Percentiles rank a stretch among this genome's conserved stretches.
phyloP scores from a whole-genome alignment of 2,888 invertebrate genomes.

The Cephus spinipes region DNA sequence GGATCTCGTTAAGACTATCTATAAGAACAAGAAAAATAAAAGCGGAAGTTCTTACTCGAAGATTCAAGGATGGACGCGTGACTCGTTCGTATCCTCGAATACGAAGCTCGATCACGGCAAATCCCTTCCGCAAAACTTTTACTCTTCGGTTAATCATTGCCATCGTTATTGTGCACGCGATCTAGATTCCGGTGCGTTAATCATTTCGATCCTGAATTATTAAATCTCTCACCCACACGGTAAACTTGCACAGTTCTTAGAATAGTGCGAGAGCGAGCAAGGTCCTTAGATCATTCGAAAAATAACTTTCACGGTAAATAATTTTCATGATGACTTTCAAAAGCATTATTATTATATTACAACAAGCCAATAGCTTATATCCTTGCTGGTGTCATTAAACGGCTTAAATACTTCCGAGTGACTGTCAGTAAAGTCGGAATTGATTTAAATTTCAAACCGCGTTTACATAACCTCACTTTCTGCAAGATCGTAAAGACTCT shows the following conservation, averaged over 20 bases:
- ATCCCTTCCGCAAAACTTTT: neutral
- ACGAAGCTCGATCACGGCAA: neutral
- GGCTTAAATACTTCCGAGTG: neutral
- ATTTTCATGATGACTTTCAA: neutral
- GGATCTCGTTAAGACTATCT: neutral
- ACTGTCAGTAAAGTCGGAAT: neutral
- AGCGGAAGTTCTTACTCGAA: neutral
- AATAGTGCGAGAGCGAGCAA: neutral
- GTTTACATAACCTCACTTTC: slow-evolving; percentile 5
- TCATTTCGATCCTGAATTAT: neutral
- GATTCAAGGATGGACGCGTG: neutral
- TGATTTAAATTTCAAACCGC: neutral
- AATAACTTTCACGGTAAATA: neutral
- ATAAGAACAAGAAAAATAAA: neutral
- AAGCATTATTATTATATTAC: neutral
- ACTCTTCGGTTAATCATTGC: neutral
- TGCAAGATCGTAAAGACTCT: neutral
- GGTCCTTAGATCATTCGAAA: neutral
- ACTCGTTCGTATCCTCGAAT: neutral
- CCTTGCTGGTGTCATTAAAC: neutral
- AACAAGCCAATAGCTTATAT: neutral
- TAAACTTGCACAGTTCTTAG: neutral
- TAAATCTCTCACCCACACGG: neutral
- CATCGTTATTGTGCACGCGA: neutral
- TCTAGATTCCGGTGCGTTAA: neutral